A percentile compares a stretch with the other conserved stretches of the same genome.
phyloP scores from a whole-genome alignment of 2,113 vertebrate genomes.

The Crotalus helleri region DNA sequence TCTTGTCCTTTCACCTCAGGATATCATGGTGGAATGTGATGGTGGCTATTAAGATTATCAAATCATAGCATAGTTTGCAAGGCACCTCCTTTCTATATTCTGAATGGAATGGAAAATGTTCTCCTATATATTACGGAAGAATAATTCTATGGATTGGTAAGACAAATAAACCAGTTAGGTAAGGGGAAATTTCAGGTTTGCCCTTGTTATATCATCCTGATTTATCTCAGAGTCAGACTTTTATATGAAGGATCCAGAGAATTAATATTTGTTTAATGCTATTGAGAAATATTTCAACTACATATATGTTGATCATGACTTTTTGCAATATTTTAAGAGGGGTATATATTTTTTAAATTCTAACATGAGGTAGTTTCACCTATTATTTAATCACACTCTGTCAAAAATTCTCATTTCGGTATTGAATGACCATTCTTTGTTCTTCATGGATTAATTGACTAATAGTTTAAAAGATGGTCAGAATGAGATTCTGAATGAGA shows the following conservation, averaged over 20 bases:
- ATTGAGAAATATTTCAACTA: neutral
- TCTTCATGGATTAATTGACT: constrained; percentile 1
- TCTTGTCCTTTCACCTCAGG: neutral
- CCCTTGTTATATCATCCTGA: neutral
- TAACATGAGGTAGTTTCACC: neutral
- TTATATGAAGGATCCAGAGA: neutral
- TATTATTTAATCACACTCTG: constrained; percentile 27
- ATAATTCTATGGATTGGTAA: neutral
- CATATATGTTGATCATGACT: constrained; percentile 18
- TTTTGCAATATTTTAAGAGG: constrained; percentile 19
- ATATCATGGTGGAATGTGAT: neutral
- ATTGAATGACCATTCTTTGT: neutral
- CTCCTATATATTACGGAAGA: neutral
- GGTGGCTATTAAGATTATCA: neutral
- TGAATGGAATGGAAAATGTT: neutral
- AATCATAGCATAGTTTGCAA: neutral
- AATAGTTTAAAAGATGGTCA: constrained; percentile 13
- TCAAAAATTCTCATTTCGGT: constrained; percentile 11
- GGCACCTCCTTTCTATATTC: neutral
- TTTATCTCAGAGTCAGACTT: neutral
- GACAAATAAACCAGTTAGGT: neutral
- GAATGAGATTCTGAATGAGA: neutral
- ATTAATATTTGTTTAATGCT: neutral
- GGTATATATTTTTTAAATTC: constrained; percentile 21
- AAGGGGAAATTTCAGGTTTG: neutral